Conservation (phyloP, 2,113 vertebrate species). For the Lycaon pictus region DNA sequence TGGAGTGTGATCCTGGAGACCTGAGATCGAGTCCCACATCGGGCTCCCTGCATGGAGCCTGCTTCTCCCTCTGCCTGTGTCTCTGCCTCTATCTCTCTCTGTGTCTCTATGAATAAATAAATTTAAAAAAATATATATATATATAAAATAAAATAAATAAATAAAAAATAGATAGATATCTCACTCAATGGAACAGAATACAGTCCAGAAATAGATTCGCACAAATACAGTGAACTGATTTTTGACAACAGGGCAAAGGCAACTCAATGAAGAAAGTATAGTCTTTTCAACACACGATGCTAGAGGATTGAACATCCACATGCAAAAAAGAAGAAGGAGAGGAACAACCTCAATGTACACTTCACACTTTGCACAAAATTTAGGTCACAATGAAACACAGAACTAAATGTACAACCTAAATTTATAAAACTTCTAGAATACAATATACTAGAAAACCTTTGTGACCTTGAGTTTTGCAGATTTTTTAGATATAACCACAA, state of each 20-base stretch:
- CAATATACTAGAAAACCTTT: not conserved
- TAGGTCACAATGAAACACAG: not conserved
- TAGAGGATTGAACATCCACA: not conserved
- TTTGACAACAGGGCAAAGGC: conserved; percentile 1
- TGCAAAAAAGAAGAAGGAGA: not conserved
- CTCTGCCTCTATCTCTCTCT: too few relatives aligned
- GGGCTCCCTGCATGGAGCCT: too few relatives aligned
- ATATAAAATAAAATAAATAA: too few relatives aligned
- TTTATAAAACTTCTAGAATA: conserved; percentile 20
- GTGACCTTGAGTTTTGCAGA: not conserved
- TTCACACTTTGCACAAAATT: conserved; percentile 13
- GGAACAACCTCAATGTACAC: not conserved
- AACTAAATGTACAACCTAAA: not conserved
- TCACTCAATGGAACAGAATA: not conserved
- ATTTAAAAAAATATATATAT: too few relatives aligned
- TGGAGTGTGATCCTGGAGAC: too few relatives aligned
- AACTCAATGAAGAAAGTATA: not conserved
- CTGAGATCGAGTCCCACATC: too few relatives aligned
- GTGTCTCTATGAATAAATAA: too few relatives aligned
- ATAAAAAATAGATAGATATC: too few relatives aligned
- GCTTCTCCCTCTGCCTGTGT: too few relatives aligned
- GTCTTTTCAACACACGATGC: not conserved
- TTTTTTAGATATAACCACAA: conserved; percentile 23
- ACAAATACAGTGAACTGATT: not conserved
- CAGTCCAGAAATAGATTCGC: not conserved